Evolutionary conservation across 1,140 invertebrate genomes (phyloP).

Genomic region (Drosophila melanogaster): DNA sequence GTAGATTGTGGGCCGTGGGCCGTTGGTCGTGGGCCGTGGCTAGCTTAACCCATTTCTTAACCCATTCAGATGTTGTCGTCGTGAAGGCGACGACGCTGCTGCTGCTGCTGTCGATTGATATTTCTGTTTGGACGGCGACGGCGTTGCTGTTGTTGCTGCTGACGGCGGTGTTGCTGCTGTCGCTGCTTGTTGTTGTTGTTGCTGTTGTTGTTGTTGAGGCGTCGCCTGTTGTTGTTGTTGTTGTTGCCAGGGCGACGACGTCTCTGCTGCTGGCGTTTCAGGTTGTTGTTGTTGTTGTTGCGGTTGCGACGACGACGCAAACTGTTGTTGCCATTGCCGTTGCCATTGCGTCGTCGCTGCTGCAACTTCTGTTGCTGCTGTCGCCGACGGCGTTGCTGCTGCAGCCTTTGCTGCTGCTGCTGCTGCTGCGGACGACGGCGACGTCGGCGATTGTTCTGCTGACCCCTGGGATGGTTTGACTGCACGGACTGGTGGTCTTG

Average conservation of each 20-base stretch:
- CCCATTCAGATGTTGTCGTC: conserved; percentile 30
- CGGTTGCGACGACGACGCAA: conserved; percentile 38
- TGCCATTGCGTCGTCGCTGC: conserved; percentile 41
- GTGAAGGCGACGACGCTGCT: conserved; percentile 24
- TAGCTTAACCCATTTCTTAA: conserved; percentile 3
- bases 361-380: conserved; percentile 33
- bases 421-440: conserved; percentile 42
- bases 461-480: conserved; percentile 21
- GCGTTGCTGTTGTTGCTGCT: conserved; percentile 33
- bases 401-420: conserved; percentile 15
- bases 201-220: conserved; percentile 32
- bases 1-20: neutral
- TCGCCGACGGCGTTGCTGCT: conserved; percentile 8
- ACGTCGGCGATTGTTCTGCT: conserved; percentile 41
- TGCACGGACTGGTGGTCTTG: conserved; percentile 28
- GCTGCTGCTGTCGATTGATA: conserved; percentile 36
- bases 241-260: conserved; percentile 45
- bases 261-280: conserved; percentile 48
- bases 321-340: conserved; percentile 33
- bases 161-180: conserved; percentile 25
- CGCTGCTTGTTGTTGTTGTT: conserved; percentile 26
- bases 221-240: conserved; percentile 33
- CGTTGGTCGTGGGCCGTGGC: neutral
- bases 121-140: conserved; percentile 41
- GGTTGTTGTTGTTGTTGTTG: conserved; percentile 39